Evolutionary conservation across 1,140 invertebrate species (phyloP).

Genomic region (Saxidomus purpurata): DNA sequence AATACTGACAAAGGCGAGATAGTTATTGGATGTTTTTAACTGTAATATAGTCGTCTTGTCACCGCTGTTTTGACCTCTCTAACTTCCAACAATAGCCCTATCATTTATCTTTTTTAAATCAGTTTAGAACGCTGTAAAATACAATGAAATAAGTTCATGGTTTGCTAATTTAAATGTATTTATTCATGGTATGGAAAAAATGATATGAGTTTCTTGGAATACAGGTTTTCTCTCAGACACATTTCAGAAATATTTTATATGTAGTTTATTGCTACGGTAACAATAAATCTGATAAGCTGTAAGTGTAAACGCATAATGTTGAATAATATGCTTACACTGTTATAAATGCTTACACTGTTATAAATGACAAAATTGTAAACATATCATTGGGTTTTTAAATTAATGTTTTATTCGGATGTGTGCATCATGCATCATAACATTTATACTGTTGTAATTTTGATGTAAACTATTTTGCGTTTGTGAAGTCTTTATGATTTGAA

Average conservation of each 20-base stretch:
- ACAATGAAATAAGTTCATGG: no score
- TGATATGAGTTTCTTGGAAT: background rate
- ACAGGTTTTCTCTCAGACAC: no score
- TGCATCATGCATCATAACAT: no score
- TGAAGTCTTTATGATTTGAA: no score
- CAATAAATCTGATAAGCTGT: background rate
- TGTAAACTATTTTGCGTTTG: no score
- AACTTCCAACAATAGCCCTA: background rate
- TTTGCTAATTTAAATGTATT: background rate
- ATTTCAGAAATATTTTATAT: background rate
- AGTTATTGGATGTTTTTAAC: constrained; percentile 12
- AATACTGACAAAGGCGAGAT: constrained; percentile 24
- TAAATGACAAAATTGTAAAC: no score
- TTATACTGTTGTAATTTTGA: no score
- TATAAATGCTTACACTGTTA: no score
- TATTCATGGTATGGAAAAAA: background rate
- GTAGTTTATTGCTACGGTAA: background rate
- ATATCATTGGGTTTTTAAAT: no score
- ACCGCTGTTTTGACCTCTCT: background rate
- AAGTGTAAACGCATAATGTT: background rate
- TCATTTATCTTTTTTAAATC: background rate
- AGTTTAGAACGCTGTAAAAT: background rate
- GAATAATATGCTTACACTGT: background rate
- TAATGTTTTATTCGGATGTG: no score
- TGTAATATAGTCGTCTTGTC: background rate